Evolutionary conservation across 2,113 vertebrate genomes (phyloP).

Genomic region (Esox niger): DNA sequence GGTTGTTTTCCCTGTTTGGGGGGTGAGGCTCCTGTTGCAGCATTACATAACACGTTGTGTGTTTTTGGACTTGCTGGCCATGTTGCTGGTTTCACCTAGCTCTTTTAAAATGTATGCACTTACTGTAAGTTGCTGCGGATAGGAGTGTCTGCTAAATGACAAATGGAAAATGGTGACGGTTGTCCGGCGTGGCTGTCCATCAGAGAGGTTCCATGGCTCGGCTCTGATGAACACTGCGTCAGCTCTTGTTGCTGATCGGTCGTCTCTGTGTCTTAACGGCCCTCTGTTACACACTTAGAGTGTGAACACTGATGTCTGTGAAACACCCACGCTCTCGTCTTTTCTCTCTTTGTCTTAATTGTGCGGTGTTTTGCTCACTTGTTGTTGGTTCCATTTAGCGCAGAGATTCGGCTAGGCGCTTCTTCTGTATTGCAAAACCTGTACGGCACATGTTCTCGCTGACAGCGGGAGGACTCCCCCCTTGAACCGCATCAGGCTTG

Average conservation of each 20-base stretch:
- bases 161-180: neutral
- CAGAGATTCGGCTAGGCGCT: neutral
- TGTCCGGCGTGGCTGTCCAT: neutral
- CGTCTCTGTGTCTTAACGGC: neutral
- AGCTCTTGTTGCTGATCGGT: neutral
- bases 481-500: neutral
- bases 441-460: neutral
- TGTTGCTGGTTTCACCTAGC: no score
- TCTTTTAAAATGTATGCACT: no score
- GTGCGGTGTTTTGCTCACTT: neutral
- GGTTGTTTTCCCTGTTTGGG: neutral
- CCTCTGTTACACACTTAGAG: neutral
- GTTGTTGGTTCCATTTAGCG: no score
- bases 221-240: neutral
- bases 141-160: neutral
- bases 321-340: neutral
- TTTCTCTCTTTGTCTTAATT: neutral
- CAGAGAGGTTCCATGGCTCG: neutral
- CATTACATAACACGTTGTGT: slow-evolving; percentile 51
- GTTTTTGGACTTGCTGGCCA: neutral
- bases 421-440: neutral
- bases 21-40: slow-evolving; percentile 30
- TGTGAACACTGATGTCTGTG: neutral
- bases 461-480: neutral
- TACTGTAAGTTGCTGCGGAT: slow-evolving; percentile 9